Percentiles rank a stretch among this genome's conserved stretches.
Conservation (phyloP, 2,113 vertebrate genomes). For the Jacana jacana region DNA sequence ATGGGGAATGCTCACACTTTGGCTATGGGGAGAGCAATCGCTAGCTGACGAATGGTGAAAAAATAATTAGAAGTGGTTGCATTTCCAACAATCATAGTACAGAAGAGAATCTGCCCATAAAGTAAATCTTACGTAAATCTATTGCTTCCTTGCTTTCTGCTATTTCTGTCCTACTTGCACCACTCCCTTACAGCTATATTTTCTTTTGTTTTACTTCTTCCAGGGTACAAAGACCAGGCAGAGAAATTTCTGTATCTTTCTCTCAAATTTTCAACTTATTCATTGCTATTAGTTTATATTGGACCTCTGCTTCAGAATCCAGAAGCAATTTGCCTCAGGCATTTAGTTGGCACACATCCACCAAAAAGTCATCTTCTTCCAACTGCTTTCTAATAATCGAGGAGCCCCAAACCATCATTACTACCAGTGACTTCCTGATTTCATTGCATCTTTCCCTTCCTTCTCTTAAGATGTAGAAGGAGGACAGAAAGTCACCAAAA, state of each 20-base stretch:
- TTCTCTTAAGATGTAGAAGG: not conserved
- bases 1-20: not conserved
- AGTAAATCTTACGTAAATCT: not conserved
- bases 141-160: not conserved
- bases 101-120: not conserved
- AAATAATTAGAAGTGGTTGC: not conserved
- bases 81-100: not conserved
- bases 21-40: not conserved
- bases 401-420: not conserved
- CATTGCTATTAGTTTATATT: not conserved
- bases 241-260: not conserved
- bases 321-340: not conserved
- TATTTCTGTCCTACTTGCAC: not conserved
- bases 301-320: not conserved
- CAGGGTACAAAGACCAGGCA: not conserved
- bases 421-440: not conserved
- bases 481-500: not conserved
- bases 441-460: not conserved
- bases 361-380: not conserved
- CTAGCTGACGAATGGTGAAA: not conserved
- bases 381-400: not conserved
- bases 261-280: not conserved
- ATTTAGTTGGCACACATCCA: not conserved
- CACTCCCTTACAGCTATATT: not conserved
- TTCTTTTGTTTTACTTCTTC: not conserved